Percentiles rank a stretch among this genome's conserved stretches.
Evolutionary conservation across 2,888 invertebrate genomes (phyloP).

Genomic region (Cryptocephalus primarius): DNA sequence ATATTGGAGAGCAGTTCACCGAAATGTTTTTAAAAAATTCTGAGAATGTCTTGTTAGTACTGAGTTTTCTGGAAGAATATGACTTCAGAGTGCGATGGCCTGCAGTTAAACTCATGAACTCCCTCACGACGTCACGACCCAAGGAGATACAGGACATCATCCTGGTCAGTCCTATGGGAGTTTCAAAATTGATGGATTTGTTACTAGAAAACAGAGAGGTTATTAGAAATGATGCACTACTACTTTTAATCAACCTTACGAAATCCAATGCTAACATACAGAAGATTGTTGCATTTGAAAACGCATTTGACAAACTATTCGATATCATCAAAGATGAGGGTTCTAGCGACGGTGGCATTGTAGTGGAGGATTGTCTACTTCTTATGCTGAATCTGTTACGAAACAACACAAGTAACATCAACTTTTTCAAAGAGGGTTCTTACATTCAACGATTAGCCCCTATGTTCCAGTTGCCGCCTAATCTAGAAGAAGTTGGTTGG

Average conservation of each 20-base stretch:
- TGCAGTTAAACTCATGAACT: constrained; percentile 78
- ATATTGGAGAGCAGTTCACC: constrained; percentile 87
- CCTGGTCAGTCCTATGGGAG: constrained; percentile 88
- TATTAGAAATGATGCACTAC: constrained; percentile 85
- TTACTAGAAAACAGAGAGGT: constrained; percentile 90
- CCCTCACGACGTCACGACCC: constrained; percentile 75
- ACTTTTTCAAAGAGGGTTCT: constrained; percentile 96
- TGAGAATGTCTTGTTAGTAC: constrained; percentile 70
- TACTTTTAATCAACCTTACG: constrained; percentile 85
- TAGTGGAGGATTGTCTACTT: constrained; percentile 94
- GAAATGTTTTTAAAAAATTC: constrained; percentile 91
- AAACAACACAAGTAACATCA: constrained; percentile 95
- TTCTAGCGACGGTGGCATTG: constrained; percentile 89
- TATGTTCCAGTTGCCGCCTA: constrained; percentile 72
- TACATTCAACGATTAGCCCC: constrained; percentile 84
- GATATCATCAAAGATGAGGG: constrained; percentile 70
- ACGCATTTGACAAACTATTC: constrained; percentile 91
- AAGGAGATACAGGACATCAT: constrained; percentile 83
- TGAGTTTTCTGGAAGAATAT: constrained; percentile 85
- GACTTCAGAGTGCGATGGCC: constrained; percentile 90
- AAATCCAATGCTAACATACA: constrained; percentile 95
- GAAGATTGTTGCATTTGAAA: constrained; percentile 98
- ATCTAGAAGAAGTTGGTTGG: constrained; percentile 69
- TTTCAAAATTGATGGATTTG: constrained; percentile 95
- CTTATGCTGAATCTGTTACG: constrained; percentile 86